A percentile compares a stretch with the other conserved stretches of the same genome.
Evolutionary conservation across 1,140 invertebrate genomes (phyloP).

Genomic region (Pemphigus obesinymphae): DNA sequence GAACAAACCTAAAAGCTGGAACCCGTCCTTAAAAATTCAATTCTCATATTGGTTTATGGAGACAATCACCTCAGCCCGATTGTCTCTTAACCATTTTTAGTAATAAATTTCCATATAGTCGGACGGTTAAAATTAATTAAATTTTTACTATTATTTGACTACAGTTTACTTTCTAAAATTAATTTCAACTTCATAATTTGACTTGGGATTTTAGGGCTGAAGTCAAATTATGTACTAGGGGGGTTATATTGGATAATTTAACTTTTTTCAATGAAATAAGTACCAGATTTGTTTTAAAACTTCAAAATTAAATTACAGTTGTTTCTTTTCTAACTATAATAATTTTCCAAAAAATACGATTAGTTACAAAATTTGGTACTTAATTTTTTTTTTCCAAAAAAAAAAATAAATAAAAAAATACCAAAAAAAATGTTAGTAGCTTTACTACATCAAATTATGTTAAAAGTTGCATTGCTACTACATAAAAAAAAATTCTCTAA

Average conservation of each 20-base stretch:
- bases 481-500: no score
- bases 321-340: neutral
- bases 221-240: constrained; percentile 35
- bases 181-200: constrained; percentile 10
- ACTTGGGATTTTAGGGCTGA: constrained; percentile 37
- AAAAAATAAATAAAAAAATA: neutral
- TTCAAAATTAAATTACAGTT: neutral
- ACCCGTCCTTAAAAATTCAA: constrained; percentile 17
- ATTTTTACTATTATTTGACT: neutral
- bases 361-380: constrained; percentile 9
- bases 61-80: constrained; percentile 34
- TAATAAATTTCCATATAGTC: no score
- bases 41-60: neutral
- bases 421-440: neutral
- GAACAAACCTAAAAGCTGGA: neutral
- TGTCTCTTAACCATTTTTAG: neutral
- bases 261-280: constrained; percentile 21
- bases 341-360: neutral
- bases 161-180: neutral
- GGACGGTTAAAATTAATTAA: neutral
- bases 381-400: neutral
- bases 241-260: neutral
- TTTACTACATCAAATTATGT: neutral
- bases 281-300: constrained; percentile 12
- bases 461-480: neutral